A percentile compares a stretch with the other conserved stretches of the same genome.
phyloP scores from a whole-genome alignment of 2,888 invertebrate genomes.

The Pollenia labialis region DNA sequence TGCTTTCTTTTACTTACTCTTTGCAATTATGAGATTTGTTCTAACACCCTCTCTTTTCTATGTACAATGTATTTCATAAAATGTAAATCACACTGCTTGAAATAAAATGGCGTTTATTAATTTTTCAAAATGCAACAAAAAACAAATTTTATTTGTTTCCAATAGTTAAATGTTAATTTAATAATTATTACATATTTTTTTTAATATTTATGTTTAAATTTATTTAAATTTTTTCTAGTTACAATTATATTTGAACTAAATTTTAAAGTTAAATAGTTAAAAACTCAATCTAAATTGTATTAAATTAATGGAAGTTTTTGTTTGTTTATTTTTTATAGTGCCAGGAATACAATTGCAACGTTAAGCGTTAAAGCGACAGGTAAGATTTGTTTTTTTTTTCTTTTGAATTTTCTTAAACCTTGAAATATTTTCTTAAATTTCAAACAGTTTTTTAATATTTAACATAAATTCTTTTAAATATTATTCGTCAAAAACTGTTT shows the following conservation, averaged over 20 bases:
- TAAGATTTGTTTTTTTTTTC: not conserved
- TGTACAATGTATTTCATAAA: no score
- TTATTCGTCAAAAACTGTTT: no score
- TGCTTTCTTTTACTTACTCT: not conserved
- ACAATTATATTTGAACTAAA: slow-evolving; percentile 45
- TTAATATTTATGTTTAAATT: slow-evolving; percentile 16
- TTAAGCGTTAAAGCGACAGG: not conserved
- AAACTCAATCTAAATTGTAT: slow-evolving; percentile 11
- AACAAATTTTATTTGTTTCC: slow-evolving; percentile 67
- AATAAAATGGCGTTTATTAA: slow-evolving; percentile 68
- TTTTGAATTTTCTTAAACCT: no score
- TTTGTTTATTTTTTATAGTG: not conserved
- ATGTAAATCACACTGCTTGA: not conserved
- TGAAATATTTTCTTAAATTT: not conserved
- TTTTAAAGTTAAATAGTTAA: slow-evolving; percentile 19
- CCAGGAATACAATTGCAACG: slow-evolving; percentile 39
- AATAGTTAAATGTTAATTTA: slow-evolving; percentile 59
- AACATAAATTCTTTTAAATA: no score
- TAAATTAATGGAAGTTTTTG: slow-evolving; percentile 53
- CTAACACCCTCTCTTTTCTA: not conserved
- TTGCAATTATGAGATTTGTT: not conserved
- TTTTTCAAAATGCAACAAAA: slow-evolving; percentile 67
- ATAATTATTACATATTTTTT: slow-evolving; percentile 49
- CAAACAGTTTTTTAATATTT: no score
- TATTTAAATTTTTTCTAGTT: slow-evolving; percentile 27